phyloP scores from a whole-genome alignment of 92 coral and sea anemone species.

The Paramuricea clavata region DNA sequence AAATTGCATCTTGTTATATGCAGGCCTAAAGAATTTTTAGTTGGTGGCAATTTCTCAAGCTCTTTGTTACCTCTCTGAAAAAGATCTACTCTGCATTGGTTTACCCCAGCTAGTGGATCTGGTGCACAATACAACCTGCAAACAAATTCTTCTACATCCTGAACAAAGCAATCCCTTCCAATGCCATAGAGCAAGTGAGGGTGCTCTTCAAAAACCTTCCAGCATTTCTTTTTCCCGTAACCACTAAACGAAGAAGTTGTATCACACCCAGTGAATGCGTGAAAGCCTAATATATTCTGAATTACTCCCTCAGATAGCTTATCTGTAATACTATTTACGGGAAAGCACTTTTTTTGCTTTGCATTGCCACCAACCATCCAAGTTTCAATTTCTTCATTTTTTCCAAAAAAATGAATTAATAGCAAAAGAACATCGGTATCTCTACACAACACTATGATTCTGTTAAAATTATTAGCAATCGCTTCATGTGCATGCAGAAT shows the following conservation, averaged over 20 bases:
- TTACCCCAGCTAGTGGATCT: slow-evolving; percentile 2
- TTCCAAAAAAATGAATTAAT: slow-evolving; percentile 15
- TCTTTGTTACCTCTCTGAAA: slow-evolving; percentile 27
- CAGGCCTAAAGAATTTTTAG: slow-evolving; percentile 11
- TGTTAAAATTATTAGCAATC: not conserved
- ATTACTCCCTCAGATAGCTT: slow-evolving; percentile 37
- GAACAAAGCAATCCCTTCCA: slow-evolving; percentile 15
- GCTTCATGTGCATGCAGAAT: slow-evolving; percentile 35
- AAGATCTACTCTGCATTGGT: slow-evolving; percentile 20
- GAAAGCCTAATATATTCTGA: slow-evolving; percentile 35
- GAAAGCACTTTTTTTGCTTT: slow-evolving; percentile 23
- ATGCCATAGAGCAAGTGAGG: slow-evolving; percentile 24
- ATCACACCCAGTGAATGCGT: slow-evolving; percentile 52
- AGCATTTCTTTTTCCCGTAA: slow-evolving; percentile 27
- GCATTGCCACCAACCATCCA: slow-evolving; percentile 46
- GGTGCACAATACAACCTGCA: slow-evolving; percentile 18
- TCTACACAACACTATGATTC: slow-evolving; percentile 33
- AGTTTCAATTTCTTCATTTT: not conserved
- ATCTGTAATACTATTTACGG: slow-evolving; percentile 17
- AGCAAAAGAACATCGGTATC: slow-evolving; percentile 60
- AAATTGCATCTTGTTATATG: slow-evolving; percentile 5
- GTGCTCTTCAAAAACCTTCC: slow-evolving; percentile 41
- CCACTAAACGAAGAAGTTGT: slow-evolving; percentile 43
- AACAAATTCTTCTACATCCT: slow-evolving; percentile 9
- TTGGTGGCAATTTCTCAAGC: slow-evolving; percentile 40